Percentiles rank a stretch among this genome's conserved stretches.
phyloP scores from a whole-genome alignment of 2,797 vertebrate genomes.

The Thunnus albacares region DNA sequence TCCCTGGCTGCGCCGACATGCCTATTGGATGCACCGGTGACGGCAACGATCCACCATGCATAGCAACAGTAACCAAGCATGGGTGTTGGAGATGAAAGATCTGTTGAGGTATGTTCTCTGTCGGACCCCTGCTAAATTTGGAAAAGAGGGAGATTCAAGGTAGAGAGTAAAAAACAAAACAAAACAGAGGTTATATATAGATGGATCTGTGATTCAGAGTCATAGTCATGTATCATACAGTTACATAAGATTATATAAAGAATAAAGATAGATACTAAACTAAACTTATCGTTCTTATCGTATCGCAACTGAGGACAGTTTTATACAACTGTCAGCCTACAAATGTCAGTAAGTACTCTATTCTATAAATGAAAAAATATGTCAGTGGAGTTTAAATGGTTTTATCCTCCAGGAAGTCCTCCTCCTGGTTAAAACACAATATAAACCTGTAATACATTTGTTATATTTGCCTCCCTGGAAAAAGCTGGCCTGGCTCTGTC shows the following conservation, averaged over 20 bases:
- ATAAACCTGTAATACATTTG: background rate
- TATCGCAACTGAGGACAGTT: background rate
- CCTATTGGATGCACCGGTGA: conserved; percentile 83
- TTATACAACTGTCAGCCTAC: background rate
- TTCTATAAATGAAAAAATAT: background rate
- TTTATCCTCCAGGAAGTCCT: background rate
- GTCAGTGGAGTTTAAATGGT: background rate
- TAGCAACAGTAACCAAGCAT: conserved; percentile 89
- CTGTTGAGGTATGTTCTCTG: conserved; percentile 71
- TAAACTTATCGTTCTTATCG: background rate
- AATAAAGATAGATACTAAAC: background rate
- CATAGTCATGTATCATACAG: background rate
- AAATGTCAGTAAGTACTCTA: background rate
- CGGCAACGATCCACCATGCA: conserved; percentile 79
- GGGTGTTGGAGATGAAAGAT: conserved; percentile 78
- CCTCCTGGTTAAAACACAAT: background rate
- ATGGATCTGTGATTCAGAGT: conserved; percentile 15
- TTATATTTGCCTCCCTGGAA: background rate
- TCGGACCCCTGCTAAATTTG: conserved; percentile 75
- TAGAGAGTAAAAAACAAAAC: background rate
- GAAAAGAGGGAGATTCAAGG: conserved; percentile 55
- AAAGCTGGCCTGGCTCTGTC: too few species aligned
- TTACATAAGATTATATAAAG: conserved; percentile 30
- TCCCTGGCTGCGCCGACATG: conserved; percentile 68
- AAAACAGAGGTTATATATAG: conserved; percentile 13